Evolutionary conservation across 2,113 vertebrate genomes (phyloP).

Genomic region (Piaya cayana): DNA sequence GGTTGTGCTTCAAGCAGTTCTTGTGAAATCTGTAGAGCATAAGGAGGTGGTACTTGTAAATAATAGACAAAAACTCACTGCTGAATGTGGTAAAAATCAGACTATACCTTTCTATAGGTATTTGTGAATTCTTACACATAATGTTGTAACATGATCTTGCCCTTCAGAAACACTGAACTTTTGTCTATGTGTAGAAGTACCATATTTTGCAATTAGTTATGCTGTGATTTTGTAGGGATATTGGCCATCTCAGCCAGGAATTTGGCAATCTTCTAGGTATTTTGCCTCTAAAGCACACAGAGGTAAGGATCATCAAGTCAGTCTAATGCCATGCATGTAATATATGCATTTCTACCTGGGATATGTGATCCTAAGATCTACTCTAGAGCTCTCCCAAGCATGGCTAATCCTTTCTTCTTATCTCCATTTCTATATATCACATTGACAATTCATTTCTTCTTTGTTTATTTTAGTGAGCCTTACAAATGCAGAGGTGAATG

Average conservation of each 20-base stretch:
- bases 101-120: background rate
- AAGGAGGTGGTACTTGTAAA: background rate
- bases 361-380: background rate
- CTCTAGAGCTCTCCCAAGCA: background rate
- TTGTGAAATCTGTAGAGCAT: background rate
- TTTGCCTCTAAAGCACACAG: background rate
- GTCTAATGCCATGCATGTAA: background rate
- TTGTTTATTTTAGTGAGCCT: background rate
- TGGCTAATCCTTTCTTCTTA: background rate
- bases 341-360: background rate
- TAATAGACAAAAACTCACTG: background rate
- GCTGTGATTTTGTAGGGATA: background rate
- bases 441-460: background rate
- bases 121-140: background rate
- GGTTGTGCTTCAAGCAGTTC: background rate
- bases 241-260: background rate
- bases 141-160: background rate
- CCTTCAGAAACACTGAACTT: background rate
- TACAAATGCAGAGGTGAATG: background rate
- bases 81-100: background rate
- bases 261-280: background rate
- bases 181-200: background rate
- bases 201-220: background rate
- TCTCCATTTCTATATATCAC: background rate
- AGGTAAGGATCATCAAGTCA: background rate